phyloP scores from a whole-genome alignment of 2,113 vertebrate species.

The Chinchilla lanigera region DNA sequence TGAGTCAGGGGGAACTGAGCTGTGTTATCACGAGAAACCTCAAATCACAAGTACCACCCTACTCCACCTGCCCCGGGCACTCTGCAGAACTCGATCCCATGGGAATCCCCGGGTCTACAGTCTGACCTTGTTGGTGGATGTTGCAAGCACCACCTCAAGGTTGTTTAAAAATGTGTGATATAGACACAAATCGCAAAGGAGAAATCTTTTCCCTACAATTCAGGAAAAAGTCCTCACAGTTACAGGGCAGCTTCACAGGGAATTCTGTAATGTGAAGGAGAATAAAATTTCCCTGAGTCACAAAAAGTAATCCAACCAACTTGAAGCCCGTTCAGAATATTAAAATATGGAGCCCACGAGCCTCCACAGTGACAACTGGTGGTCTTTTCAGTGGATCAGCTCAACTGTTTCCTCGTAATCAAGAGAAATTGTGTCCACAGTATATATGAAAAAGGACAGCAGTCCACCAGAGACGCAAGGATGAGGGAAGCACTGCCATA shows the following conservation, averaged over 20 bases:
- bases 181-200: not conserved
- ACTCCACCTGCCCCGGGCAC: accelerated
- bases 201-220: not conserved
- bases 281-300: conserved; percentile 21
- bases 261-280: not conserved
- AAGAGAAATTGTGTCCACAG: accelerated
- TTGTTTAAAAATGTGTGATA: not conserved
- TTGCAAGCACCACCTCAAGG: accelerated
- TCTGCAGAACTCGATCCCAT: not conserved
- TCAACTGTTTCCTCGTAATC: not conserved
- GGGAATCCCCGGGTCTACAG: not conserved
- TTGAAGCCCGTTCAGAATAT: not conserved
- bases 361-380: not conserved
- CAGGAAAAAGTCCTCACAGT: not conserved
- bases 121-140: not conserved
- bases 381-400: not conserved
- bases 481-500: accelerated
- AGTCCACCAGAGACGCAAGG: accelerated
- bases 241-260: not conserved
- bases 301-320: not conserved
- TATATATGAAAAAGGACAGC: accelerated
- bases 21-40: not conserved
- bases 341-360: not conserved
- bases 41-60: not conserved
- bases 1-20: not conserved